A percentile compares a stretch with the other conserved stretches of the same genome.
Conservation (phyloP, 1,140 invertebrate genomes). For the Cataglyphis hispanica region DNA sequence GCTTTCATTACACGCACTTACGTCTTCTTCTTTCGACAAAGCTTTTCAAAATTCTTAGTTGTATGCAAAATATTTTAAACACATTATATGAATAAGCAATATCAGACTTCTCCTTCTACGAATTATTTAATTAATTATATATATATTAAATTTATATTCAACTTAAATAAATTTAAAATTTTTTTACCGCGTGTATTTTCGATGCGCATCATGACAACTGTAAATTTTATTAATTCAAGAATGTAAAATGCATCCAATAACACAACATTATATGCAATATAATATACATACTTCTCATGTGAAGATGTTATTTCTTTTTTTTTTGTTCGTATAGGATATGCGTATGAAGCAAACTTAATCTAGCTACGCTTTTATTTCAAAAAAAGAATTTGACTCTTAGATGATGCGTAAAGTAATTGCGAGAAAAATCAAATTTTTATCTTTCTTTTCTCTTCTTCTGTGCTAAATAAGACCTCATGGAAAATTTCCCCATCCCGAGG, state of each 20-base stretch:
- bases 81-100: neutral
- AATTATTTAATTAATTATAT: neutral
- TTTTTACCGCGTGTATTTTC: neutral
- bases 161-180: neutral
- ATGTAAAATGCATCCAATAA: neutral
- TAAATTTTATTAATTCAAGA: neutral
- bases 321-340: neutral
- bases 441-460: neutral
- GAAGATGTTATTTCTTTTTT: constrained; percentile 1
- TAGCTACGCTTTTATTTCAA: constrained; percentile 29
- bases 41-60: neutral
- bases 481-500: constrained; percentile 25
- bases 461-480: neutral
- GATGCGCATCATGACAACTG: neutral
- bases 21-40: neutral
- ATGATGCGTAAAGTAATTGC: constrained; percentile 10
- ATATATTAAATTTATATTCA: neutral
- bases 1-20: neutral
- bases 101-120: neutral
- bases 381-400: constrained; percentile 20
- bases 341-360: constrained; percentile 16
- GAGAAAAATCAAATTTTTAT: constrained; percentile 47
- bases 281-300: neutral
- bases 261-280: neutral
- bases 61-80: neutral